These are phyloP conservation scores for Epinephelus moara DNA, from an alignment of 2,113 vertebrate species.

Conservation along the genomic window DNA sequence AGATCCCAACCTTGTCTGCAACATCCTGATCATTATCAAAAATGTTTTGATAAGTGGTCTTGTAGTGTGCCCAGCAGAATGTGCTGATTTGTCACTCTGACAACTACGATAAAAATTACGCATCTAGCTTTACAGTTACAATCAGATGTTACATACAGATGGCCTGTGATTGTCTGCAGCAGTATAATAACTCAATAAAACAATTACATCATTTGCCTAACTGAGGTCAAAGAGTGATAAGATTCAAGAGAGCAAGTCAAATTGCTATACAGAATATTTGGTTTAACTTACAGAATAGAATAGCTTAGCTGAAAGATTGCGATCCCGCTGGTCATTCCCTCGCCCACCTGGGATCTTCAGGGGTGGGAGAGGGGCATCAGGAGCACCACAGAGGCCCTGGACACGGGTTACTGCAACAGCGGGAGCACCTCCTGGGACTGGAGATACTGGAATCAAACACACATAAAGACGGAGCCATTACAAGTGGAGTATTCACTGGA, in stretches of 20 bases:
- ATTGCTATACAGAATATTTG: neutral
- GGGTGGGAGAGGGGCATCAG: slow-evolving; percentile 99
- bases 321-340: slow-evolving; percentile 99
- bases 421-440: slow-evolving; percentile 90
- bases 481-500: neutral
- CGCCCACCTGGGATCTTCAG: slow-evolving; percentile 99
- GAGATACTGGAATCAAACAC: slow-evolving; percentile 43
- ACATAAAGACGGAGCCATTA: slow-evolving; percentile 50
- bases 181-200: neutral
- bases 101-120: neutral
- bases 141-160: neutral
- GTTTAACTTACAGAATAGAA: slow-evolving; percentile 95
- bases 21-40: neutral
- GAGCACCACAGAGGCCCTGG: slow-evolving; percentile 99
- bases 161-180: neutral
- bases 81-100: neutral
- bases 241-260: neutral
- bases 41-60: neutral
- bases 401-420: slow-evolving; percentile 98
- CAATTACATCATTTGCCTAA: neutral
- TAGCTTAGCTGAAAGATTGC: slow-evolving; percentile 98
- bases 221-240: neutral
- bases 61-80: neutral
- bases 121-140: neutral
- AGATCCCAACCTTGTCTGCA: neutral